Percentiles rank a stretch among this genome's conserved stretches.
These are phyloP conservation scores for Agriopis aurantiaria DNA, from an alignment of 2,888 invertebrate species.

Conservation along the genomic window DNA sequence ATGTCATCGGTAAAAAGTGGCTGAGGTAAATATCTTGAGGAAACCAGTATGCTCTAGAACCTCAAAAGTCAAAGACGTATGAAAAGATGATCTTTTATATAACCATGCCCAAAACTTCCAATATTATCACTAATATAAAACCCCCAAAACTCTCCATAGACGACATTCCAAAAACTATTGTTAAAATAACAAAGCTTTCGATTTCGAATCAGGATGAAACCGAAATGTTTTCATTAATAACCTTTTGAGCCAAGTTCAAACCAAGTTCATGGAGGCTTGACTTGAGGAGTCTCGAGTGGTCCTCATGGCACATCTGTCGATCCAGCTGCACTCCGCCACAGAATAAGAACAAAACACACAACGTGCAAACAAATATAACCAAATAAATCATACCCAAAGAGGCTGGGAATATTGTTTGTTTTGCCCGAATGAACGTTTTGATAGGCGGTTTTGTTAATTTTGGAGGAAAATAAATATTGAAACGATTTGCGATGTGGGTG, in stretches of 20 bases:
- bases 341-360: conserved; percentile 35
- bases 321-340: conserved; percentile 47
- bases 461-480: conserved; percentile 4
- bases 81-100: too few species aligned
- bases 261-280: conserved; percentile 44
- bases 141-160: too few species aligned
- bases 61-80: too few species aligned
- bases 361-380: conserved; percentile 36
- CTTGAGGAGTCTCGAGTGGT: conserved; percentile 48
- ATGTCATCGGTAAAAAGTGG: too few species aligned
- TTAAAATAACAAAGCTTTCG: conserved; percentile 17
- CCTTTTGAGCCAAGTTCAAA: conserved; percentile 26
- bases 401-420: conserved; percentile 42
- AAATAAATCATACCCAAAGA: conserved; percentile 44
- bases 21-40: too few species aligned
- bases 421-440: conserved; percentile 40
- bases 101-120: neutral
- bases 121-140: neutral
- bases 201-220: conserved; percentile 22
- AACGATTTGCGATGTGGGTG: conserved; percentile 8
- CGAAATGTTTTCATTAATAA: conserved; percentile 32
- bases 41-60: too few species aligned
- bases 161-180: neutral
- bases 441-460: conserved; percentile 30
- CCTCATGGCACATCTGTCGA: conserved; percentile 47